Conservation (phyloP, 2,888 invertebrate species). For the Sminthurinus aureus region DNA sequence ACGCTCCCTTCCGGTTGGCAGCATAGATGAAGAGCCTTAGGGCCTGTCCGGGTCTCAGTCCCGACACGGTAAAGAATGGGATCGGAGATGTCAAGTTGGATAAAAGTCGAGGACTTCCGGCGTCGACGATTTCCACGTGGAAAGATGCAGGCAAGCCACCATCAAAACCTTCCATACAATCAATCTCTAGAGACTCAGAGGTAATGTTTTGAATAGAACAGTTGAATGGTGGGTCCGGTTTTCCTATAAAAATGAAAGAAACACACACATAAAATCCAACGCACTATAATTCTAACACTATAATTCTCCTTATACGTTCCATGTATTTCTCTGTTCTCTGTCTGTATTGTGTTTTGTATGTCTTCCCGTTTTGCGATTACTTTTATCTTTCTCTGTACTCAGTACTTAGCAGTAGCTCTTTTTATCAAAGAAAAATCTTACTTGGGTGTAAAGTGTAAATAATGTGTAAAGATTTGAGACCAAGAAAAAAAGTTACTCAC, state of each 20-base stretch:
- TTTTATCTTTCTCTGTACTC: no score
- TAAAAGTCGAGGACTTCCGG: slow-evolving; percentile 70
- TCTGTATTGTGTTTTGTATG: no score
- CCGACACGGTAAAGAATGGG: slow-evolving; percentile 78
- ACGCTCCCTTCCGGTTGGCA: slow-evolving; percentile 82
- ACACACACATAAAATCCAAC: background rate
- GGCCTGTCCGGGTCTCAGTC: slow-evolving; percentile 79
- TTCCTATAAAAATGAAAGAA: slow-evolving; percentile 65
- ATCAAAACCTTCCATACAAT: slow-evolving; percentile 77
- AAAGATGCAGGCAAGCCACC: slow-evolving; percentile 79
- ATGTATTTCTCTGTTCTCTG: no score
- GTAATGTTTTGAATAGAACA: slow-evolving; percentile 80
- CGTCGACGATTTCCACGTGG: slow-evolving; percentile 77
- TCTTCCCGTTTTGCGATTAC: no score
- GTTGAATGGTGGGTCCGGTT: slow-evolving; percentile 79
- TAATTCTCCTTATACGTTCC: no score
- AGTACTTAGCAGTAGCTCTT: no score
- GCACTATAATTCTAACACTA: no score
- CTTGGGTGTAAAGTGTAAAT: slow-evolving; percentile 40
- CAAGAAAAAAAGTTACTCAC: slow-evolving; percentile 59
- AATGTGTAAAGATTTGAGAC: background rate
- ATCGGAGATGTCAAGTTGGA: slow-evolving; percentile 75
- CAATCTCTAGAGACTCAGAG: slow-evolving; percentile 77
- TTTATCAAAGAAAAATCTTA: no score
- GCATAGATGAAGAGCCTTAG: slow-evolving; percentile 83